Conservation (phyloP, 2,888 invertebrate genomes). For the Phyllotreta cruciferae region DNA sequence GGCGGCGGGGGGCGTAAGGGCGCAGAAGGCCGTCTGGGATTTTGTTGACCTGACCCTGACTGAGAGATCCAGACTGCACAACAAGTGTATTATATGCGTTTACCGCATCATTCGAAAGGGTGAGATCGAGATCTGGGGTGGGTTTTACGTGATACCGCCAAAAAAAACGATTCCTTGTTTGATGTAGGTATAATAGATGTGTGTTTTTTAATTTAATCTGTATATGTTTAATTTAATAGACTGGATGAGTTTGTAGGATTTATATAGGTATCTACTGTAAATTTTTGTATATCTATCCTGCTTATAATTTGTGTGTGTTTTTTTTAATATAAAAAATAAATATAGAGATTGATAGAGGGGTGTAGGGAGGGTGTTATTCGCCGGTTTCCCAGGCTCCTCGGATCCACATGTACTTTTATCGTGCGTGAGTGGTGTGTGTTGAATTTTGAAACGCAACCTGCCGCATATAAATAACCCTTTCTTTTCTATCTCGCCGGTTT, state of each 20-base stretch:
- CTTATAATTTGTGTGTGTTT: too few relatives aligned
- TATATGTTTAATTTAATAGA: too few relatives aligned
- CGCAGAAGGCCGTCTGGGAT: conserved; percentile 49
- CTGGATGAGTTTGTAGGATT: too few relatives aligned
- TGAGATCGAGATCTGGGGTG: conserved; percentile 51
- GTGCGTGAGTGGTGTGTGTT: neutral
- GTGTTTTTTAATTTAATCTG: too few relatives aligned
- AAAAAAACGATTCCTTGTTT: conserved; percentile 1
- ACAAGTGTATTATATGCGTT: conserved; percentile 50
- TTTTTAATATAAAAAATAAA: too few relatives aligned
- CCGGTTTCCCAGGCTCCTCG: conserved; percentile 17
- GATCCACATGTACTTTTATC: conserved; percentile 5
- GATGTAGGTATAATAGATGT: too few relatives aligned
- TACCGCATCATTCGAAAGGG: conserved; percentile 47
- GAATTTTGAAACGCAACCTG: conserved; percentile 15
- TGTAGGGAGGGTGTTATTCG: conserved; percentile 4
- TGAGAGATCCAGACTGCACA: conserved; percentile 47
- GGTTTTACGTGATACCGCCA: conserved; percentile 5
- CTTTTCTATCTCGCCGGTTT: neutral
- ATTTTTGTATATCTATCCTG: too few relatives aligned
- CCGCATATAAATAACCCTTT: conserved; percentile 20
- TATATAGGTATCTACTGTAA: too few relatives aligned
- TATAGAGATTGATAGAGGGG: too few relatives aligned
- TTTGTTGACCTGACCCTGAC: conserved; percentile 51
- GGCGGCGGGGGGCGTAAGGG: conserved; percentile 37